phyloP scores from a whole-genome alignment of 1,140 invertebrate genomes.

The Drosophila sp. region DNA sequence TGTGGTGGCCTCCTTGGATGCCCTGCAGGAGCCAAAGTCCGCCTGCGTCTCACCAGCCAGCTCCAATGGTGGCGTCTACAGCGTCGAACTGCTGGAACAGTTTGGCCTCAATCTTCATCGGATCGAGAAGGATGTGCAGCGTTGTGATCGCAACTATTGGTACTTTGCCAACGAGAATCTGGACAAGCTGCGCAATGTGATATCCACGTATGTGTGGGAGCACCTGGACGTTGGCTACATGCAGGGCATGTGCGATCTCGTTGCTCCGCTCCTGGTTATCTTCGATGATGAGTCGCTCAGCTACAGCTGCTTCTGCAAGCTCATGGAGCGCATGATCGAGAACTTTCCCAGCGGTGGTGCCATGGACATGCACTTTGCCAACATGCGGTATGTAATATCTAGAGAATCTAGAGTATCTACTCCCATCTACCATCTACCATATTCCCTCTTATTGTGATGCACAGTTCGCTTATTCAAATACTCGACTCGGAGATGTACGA shows the following conservation, averaged over 20 bases:
- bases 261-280: constrained; percentile 95
- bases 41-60: constrained; percentile 92
- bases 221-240: constrained; percentile 95
- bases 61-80: constrained; percentile 94
- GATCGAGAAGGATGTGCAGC: constrained; percentile 98
- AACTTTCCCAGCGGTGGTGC: constrained; percentile 97
- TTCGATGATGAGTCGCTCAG: constrained; percentile 96
- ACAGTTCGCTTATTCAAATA: constrained; percentile 92
- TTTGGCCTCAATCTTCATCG: constrained; percentile 96
- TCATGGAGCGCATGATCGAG: constrained; percentile 95
- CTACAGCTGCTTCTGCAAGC: constrained; percentile 94
- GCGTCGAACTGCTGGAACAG: constrained; percentile 92
- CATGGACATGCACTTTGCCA: constrained; percentile 97
- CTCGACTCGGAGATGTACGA: constrained; percentile 97
- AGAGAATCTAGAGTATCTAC: not conserved
- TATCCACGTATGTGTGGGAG: constrained; percentile 99
- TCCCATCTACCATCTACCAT: constrained; percentile 16
- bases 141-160: constrained; percentile 96
- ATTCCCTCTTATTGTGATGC: too few species aligned
- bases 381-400: constrained; percentile 94
- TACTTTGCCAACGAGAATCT: constrained; percentile 95
- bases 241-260: constrained; percentile 98
- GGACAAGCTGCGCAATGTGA: constrained; percentile 97
- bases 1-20: constrained; percentile 78
- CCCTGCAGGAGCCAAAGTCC: constrained; percentile 85